These are phyloP conservation scores for Panopea generosa DNA, from an alignment of 2,888 invertebrate species.

Conservation along the genomic window DNA sequence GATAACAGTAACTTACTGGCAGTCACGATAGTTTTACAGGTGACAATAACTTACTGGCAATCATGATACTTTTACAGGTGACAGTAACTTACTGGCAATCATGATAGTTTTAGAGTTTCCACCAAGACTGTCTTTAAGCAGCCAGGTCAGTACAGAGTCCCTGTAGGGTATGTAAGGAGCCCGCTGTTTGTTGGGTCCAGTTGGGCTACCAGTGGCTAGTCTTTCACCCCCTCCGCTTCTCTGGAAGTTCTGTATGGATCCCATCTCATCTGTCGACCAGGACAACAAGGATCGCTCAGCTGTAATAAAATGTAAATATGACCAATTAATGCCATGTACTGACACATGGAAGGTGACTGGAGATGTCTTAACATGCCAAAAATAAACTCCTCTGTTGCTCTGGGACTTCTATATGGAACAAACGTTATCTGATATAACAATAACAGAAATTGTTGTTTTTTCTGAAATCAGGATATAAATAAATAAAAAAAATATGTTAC, in stretches of 20 bases:
- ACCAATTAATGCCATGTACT: no score
- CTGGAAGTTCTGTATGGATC: slow-evolving; percentile 73
- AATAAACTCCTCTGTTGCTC: no score
- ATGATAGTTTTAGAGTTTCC: slow-evolving; percentile 92
- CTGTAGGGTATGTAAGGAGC: slow-evolving; percentile 90
- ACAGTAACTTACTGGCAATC: slow-evolving; percentile 90
- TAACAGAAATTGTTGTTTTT: no score
- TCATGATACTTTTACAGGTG: neutral
- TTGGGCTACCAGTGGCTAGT: slow-evolving; percentile 38
- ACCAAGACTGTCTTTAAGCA: slow-evolving; percentile 92
- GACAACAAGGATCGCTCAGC: slow-evolving; percentile 84
- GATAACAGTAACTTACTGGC: slow-evolving; percentile 87
- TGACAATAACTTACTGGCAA: no score
- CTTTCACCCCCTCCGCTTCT: slow-evolving; percentile 65
- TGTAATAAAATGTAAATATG: slow-evolving; percentile 73
- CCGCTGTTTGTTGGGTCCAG: slow-evolving; percentile 65
- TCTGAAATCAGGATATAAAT: no score
- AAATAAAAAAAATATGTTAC: no score
- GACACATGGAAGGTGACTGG: no score
- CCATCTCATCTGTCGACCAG: slow-evolving; percentile 78
- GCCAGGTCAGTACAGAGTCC: slow-evolving; percentile 93
- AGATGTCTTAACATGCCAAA: no score
- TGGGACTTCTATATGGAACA: no score
- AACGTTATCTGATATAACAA: no score
- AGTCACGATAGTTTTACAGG: slow-evolving; percentile 90